Percentiles rank a stretch among this genome's conserved stretches.
Conservation (phyloP, 2,888 invertebrate genomes). For the Aromia moschata region DNA sequence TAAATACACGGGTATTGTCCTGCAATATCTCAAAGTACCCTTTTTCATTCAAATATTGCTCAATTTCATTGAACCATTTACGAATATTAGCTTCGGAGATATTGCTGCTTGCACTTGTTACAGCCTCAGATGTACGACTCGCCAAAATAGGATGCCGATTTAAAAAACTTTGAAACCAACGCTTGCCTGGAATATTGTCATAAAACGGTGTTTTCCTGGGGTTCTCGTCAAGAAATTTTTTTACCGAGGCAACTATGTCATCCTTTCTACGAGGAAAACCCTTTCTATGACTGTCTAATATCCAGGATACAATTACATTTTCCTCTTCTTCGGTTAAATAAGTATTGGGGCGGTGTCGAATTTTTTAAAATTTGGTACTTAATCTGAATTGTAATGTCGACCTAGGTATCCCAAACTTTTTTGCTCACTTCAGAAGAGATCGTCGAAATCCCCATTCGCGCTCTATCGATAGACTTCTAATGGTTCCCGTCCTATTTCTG, state of each 20-base stretch:
- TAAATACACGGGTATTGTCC: constrained; percentile 47
- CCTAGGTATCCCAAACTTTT: constrained; percentile 26
- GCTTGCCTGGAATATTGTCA: constrained; percentile 40
- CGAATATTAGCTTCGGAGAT: constrained; percentile 45
- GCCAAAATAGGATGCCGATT: constrained; percentile 42
- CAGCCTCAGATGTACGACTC: constrained; percentile 42
- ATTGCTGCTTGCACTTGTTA: constrained; percentile 44
- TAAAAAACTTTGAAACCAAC: constrained; percentile 44
- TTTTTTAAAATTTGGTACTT: constrained; percentile 19
- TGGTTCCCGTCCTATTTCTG: too few relatives aligned
- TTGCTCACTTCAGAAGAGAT: too few relatives aligned
- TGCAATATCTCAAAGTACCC: constrained; percentile 33
- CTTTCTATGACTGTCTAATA: constrained; percentile 48
- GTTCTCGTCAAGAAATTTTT: constrained; percentile 33
- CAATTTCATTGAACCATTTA: constrained; percentile 45
- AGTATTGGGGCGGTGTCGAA: constrained; percentile 12
- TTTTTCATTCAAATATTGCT: constrained; percentile 37
- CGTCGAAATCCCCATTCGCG: too few relatives aligned
- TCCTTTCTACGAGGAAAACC: constrained; percentile 48
- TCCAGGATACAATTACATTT: constrained; percentile 43
- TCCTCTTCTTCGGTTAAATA: constrained; percentile 30
- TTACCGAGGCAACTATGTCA: constrained; percentile 31
- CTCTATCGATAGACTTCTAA: too few relatives aligned
- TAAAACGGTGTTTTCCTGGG: constrained; percentile 32
- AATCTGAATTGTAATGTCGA: constrained; percentile 26